These are phyloP conservation scores for Schizaphis graminum DNA, from an alignment of 2,888 invertebrate species.

Conservation along the genomic window DNA sequence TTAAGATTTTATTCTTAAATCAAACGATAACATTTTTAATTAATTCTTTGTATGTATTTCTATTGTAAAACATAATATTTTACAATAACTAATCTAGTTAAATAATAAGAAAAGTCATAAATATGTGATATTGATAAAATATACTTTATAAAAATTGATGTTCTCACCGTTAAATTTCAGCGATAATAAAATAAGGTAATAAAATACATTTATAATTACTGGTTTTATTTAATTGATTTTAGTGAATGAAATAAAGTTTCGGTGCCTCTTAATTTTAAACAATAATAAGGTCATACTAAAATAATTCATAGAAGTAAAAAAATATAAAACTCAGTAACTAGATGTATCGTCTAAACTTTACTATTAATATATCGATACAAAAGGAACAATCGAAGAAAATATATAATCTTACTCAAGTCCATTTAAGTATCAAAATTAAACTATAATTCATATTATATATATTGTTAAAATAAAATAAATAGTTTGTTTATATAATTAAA, in stretches of 20 bases:
- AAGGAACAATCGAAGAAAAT: not conserved
- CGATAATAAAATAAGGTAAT: not conserved
- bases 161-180: not conserved
- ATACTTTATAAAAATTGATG: not conserved
- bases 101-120: not conserved
- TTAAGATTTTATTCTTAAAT: not conserved
- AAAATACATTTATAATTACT: slow-evolving; percentile 14
- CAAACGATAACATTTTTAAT: not conserved
- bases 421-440: not conserved
- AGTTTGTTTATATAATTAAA: not conserved
- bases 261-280: not conserved
- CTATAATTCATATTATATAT: not conserved
- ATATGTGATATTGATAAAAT: not conserved
- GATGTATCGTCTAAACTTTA: not conserved
- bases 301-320: not conserved
- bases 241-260: not conserved
- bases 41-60: not conserved
- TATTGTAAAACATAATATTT: not conserved
- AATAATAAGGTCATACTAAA: not conserved
- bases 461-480: not conserved
- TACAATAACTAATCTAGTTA: not conserved
- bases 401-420: not conserved
- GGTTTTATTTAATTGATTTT: not conserved
- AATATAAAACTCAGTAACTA: not conserved
- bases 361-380: not conserved